phyloP scores from a whole-genome alignment of 2,113 vertebrate genomes.

The Semicossyphus pulcher region DNA sequence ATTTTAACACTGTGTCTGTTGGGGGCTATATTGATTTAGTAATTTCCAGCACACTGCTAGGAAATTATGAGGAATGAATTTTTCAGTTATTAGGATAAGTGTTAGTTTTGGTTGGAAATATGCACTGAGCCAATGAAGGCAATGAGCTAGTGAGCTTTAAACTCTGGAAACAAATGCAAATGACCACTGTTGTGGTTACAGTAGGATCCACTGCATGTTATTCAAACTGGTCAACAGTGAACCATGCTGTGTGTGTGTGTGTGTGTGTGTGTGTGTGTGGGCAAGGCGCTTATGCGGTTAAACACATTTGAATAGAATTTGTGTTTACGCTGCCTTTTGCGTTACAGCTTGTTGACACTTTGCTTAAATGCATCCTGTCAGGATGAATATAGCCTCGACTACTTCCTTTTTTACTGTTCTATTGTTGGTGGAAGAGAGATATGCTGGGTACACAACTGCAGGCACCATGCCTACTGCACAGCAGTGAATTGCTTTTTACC shows the following conservation, averaged over 20 bases:
- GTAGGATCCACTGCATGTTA: background rate
- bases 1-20: too few relatives aligned
- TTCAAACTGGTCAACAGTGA: constrained; percentile 39
- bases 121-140: too few relatives aligned
- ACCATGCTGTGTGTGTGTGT: background rate
- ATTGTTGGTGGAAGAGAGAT: constrained; percentile 25
- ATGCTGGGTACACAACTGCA: constrained; percentile 3
- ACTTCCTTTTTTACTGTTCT: constrained; percentile 58
- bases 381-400: constrained; percentile 44
- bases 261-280: constrained; percentile 23
- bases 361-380: constrained; percentile 32
- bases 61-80: too few relatives aligned
- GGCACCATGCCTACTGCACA: background rate
- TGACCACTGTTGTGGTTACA: constrained; percentile 9
- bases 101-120: too few relatives aligned
- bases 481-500: background rate
- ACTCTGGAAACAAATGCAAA: too few relatives aligned
- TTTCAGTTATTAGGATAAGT: too few relatives aligned
- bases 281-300: constrained; percentile 11
- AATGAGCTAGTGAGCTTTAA: too few relatives aligned
- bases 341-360: constrained; percentile 57
- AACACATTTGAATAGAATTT: constrained; percentile 62
- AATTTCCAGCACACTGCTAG: too few relatives aligned
- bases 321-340: constrained; percentile 41
- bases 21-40: too few relatives aligned